phyloP scores from a whole-genome alignment of 2,113 vertebrate genomes.

The Mormyrus iriodes region DNA sequence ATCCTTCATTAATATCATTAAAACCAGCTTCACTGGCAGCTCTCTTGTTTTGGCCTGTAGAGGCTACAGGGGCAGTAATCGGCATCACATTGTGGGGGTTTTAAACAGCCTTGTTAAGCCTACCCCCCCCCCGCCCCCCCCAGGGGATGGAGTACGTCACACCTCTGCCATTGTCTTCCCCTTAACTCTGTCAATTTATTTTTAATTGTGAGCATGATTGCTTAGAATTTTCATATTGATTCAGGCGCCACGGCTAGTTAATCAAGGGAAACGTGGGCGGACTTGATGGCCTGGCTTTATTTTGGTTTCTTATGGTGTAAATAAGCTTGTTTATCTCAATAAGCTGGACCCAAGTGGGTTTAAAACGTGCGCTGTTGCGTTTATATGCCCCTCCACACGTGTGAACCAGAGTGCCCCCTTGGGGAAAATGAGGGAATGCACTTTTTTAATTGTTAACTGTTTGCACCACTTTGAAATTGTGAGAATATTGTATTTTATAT shows the following conservation, averaged over 20 bases:
- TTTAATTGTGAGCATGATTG: constrained; percentile 28
- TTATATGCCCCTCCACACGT: background rate
- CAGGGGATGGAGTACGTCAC: background rate
- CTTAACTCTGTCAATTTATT: constrained; percentile 26
- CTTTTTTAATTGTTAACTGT: background rate
- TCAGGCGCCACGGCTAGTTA: constrained; percentile 17
- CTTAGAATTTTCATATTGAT: constrained; percentile 29
- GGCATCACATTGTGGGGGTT: background rate
- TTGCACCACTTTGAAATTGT: background rate
- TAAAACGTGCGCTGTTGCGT: background rate
- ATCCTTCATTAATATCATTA: background rate
- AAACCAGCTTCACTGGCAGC: background rate
- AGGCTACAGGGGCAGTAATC: background rate
- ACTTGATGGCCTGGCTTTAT: background rate
- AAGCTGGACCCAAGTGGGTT: background rate
- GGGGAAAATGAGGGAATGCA: background rate
- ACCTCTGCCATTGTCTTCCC: constrained; percentile 15
- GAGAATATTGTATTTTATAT: no score
- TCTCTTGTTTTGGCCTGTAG: background rate
- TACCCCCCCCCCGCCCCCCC: background rate
- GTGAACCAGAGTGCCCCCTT: background rate
- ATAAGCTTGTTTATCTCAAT: background rate
- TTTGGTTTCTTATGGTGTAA: background rate
- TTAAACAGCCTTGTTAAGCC: background rate
- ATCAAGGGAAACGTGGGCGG: constrained; percentile 14